Percentiles rank a stretch among this genome's conserved stretches.
Evolutionary conservation across 2,888 invertebrate genomes (phyloP).

Genomic region (Aphodius granarius): DNA sequence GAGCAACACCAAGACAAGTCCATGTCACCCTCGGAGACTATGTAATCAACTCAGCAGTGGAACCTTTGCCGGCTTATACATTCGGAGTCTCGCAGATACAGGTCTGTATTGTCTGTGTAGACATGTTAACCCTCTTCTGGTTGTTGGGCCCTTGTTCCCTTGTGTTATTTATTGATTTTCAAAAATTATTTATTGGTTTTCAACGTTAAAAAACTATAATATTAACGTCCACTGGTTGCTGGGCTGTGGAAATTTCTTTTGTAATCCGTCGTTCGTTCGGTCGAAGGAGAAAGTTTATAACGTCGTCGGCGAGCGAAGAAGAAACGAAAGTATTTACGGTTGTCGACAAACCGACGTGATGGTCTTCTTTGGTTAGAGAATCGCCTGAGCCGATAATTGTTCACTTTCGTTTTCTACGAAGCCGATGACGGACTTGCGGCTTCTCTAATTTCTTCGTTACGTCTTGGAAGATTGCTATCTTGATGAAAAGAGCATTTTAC

Average conservation of each 20-base stretch:
- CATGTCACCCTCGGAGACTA: slow-evolving; percentile 92
- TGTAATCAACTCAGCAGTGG: slow-evolving; percentile 91
- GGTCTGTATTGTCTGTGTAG: slow-evolving; percentile 52
- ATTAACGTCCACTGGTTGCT: too few species aligned
- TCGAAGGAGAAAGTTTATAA: not conserved
- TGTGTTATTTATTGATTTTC: too few species aligned
- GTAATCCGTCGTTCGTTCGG: not conserved
- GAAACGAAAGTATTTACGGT: not conserved
- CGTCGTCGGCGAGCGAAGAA: not conserved
- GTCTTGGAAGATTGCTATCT: not conserved
- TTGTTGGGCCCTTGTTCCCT: too few species aligned
- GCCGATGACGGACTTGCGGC: not conserved
- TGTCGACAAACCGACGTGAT: too few species aligned
- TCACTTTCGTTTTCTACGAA: not conserved
- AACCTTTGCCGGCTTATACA: slow-evolving; percentile 87
- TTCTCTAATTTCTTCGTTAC: not conserved
- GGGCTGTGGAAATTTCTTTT: not conserved
- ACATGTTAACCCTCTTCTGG: too few species aligned
- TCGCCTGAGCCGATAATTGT: not conserved
- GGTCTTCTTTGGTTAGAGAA: not conserved
- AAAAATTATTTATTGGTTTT: too few species aligned
- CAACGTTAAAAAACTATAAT: too few species aligned
- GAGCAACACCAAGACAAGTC: slow-evolving; percentile 87
- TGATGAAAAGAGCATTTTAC: too few species aligned
- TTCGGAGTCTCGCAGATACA: slow-evolving; percentile 90